These are phyloP conservation scores for Ctenopoma multispine DNA, from an alignment of 2,797 vertebrate genomes.

Conservation along the genomic window DNA sequence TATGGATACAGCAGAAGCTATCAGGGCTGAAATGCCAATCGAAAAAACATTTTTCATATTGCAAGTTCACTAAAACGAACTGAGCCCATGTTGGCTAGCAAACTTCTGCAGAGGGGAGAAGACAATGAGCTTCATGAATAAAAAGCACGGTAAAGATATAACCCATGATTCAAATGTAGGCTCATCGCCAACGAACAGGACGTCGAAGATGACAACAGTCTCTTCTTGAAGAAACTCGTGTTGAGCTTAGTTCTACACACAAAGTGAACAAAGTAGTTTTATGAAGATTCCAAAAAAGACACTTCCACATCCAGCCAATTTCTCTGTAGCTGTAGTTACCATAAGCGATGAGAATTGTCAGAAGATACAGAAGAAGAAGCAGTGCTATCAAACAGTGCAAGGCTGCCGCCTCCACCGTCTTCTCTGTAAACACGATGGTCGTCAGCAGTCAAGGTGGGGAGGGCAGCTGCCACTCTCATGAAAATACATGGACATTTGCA, in stretches of 20 bases:
- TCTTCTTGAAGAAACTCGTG: background rate
- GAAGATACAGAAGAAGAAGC: no score
- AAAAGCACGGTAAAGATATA: constrained; percentile 29
- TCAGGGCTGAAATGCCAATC: constrained; percentile 71
- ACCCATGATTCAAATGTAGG: constrained; percentile 21
- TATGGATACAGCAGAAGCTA: constrained; percentile 73
- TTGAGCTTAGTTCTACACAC: background rate
- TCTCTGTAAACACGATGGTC: background rate
- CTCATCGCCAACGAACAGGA: constrained; percentile 21
- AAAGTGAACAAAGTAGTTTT: background rate
- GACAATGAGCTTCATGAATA: constrained; percentile 54
- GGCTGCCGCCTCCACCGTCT: background rate
- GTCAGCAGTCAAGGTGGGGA: background rate
- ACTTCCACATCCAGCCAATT: background rate
- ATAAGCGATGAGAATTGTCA: background rate
- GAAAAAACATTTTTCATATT: constrained; percentile 70
- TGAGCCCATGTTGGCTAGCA: constrained; percentile 37
- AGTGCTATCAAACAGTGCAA: no score
- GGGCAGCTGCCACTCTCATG: background rate
- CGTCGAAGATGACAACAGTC: constrained; percentile 11
- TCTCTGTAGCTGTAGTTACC: background rate
- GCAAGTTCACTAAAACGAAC: constrained; percentile 54
- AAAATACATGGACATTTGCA: background rate
- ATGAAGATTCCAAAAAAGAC: background rate
- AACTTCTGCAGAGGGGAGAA: constrained; percentile 32